Base-by-base conservation (phyloP, 2,888 invertebrate species). In the Trichopria drosophilae region DNA sequence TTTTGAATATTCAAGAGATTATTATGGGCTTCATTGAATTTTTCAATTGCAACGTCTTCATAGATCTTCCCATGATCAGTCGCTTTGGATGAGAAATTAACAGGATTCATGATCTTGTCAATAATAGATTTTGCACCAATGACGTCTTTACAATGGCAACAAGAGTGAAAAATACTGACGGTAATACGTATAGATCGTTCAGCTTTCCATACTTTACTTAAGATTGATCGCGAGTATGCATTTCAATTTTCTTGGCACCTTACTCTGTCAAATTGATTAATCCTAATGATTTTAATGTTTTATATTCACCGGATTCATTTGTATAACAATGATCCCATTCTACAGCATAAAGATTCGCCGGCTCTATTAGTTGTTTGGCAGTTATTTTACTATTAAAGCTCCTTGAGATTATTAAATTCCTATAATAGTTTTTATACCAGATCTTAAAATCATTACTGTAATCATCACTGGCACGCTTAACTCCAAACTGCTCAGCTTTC, bases 281-380 rank as follows among this genome's bases (percentile, higher is more conserved):
- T 10, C 15, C 10, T 10, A 36, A 19, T 10, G 12, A 6, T 18
- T 37, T 36, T 12, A 36, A 19, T n/a, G 37, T 10, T 6, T 3
- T 45, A 12, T 18, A 26, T 28, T 28, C 18, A 3, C 10, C 28
- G 9, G 12, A 13, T 15, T 12, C 1, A 10, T 28, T 45, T 9
- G 23, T 5, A 15, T 45, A 37, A 15, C n/a, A 18, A 16, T 36
- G 45, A 15, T 45, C 36, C 13, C 24, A 22, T 1, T 15, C 15
- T 5, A 36, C 28, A 6, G 20, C 36, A 29, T 37, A 29, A 4
- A 28, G 24, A 37, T 45, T 36, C n/a, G 45, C 36, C n/a, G 36
- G 45, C 7, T 16, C 29, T 7, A 20, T 26, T 12, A 45, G 20
- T 20, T 45, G 45, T 19, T 36, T 28, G 6, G 20, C 6, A 10